phyloP scores from a whole-genome alignment of 1,140 invertebrate species.

The Acyrthosiphon pisum region DNA sequence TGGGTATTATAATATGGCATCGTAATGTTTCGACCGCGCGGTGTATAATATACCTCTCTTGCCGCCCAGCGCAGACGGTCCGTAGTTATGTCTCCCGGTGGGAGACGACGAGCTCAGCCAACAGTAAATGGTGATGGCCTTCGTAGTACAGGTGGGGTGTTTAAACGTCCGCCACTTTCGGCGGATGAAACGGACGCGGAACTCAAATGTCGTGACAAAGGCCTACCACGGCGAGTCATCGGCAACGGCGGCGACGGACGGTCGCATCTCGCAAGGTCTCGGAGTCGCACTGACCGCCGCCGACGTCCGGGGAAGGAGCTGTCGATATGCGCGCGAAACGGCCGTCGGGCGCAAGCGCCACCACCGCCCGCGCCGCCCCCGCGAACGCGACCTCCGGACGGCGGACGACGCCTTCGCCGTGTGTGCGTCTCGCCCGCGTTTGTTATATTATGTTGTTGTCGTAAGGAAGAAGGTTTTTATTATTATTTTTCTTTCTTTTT shows the following conservation, averaged over 20 bases:
- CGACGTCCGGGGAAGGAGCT: conserved; percentile 3
- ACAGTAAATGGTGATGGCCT: conserved; percentile 50
- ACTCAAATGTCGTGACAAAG: neutral
- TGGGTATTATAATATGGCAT: no score
- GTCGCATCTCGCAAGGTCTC: neutral
- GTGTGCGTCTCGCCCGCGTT: neutral
- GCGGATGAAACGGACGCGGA: no score
- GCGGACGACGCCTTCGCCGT: neutral
- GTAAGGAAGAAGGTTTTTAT: neutral
- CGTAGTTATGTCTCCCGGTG: conserved; percentile 45
- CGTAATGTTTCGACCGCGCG: no score
- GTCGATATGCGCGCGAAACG: conserved; percentile 36
- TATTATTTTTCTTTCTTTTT: neutral
- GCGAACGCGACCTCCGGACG: neutral
- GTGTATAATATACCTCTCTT: conserved; percentile 12
- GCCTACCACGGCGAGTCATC: neutral
- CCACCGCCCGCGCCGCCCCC: neutral
- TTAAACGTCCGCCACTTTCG: neutral
- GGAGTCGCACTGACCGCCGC: neutral
- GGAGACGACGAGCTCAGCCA: conserved; percentile 55
- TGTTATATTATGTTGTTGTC: neutral
- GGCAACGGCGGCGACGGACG: neutral
- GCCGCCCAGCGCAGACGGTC: conserved; percentile 23
- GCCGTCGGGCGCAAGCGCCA: conserved; percentile 16
- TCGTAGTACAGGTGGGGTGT: neutral